phyloP scores from a whole-genome alignment of 1,140 invertebrate species.

The Tetraneura akinire region DNA sequence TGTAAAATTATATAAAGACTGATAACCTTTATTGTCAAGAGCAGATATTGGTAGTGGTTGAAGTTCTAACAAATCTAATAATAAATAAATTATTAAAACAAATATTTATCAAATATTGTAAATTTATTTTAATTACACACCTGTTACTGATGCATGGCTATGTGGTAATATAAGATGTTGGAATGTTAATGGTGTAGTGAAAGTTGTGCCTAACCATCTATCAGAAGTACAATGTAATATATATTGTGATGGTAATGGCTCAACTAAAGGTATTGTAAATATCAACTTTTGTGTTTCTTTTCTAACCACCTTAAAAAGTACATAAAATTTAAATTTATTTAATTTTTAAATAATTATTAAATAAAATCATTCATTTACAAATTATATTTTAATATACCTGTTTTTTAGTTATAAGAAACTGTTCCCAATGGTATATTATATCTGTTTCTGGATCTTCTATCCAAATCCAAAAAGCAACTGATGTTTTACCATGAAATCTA shows the following conservation, averaged over 20 bases:
- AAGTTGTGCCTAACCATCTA: slow-evolving; percentile 84
- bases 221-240: slow-evolving; percentile 86
- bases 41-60: slow-evolving; percentile 85
- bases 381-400: slow-evolving; percentile 64
- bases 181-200: slow-evolving; percentile 76
- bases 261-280: slow-evolving; percentile 93
- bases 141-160: slow-evolving; percentile 89
- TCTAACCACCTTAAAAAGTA: slow-evolving; percentile 63
- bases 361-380: too few relatives aligned
- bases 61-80: slow-evolving; percentile 81
- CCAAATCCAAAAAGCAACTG: slow-evolving; percentile 96
- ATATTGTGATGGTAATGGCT: slow-evolving; percentile 90
- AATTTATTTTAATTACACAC: slow-evolving; percentile 56
- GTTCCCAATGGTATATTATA: slow-evolving; percentile 95
- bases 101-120: not conserved
- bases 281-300: slow-evolving; percentile 80
- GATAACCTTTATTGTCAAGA: slow-evolving; percentile 74
- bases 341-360: not conserved
- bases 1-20: slow-evolving; percentile 85
- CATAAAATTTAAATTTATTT: slow-evolving; percentile 39
- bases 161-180: slow-evolving; percentile 90
- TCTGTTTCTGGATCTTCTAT: slow-evolving; percentile 93
- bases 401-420: slow-evolving; percentile 85
- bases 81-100: slow-evolving; percentile 53
- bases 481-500: slow-evolving; percentile 80